Evolutionary conservation across 2,113 vertebrate genomes (phyloP).

Genomic region (Orthonyx spaldingii): DNA sequence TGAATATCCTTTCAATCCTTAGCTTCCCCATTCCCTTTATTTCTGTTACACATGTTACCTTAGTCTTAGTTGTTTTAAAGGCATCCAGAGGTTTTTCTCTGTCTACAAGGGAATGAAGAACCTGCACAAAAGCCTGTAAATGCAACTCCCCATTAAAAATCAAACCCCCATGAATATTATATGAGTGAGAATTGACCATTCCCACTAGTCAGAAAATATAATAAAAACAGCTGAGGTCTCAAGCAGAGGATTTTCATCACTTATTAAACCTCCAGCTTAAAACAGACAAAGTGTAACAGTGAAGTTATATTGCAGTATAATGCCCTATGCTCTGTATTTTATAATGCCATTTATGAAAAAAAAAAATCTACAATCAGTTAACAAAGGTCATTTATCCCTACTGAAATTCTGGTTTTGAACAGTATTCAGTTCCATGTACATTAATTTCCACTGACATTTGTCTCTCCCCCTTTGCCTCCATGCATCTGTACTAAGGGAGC

Average conservation of each 20-base stretch:
- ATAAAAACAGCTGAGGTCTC: conserved; percentile 45
- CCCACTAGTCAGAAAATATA: conserved; percentile 54
- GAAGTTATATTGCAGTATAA: neutral
- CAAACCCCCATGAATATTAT: conserved; percentile 79
- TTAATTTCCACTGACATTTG: conserved; percentile 51
- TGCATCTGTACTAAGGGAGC: conserved; percentile 18
- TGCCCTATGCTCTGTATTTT: neutral
- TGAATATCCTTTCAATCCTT: neutral
- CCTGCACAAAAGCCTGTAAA: neutral
- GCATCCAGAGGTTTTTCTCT: neutral
- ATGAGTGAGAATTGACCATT: conserved; percentile 74
- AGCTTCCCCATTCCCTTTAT: neutral
- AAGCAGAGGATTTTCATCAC: conserved; percentile 16
- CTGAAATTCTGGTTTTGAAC: conserved; percentile 43
- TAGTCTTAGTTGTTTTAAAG: neutral
- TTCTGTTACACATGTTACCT: neutral
- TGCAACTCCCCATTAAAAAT: conserved; percentile 77
- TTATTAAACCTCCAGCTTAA: conserved; percentile 44
- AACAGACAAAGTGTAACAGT: neutral
- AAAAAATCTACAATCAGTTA: conserved; percentile 30
- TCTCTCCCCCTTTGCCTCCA: neutral
- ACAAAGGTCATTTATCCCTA: neutral
- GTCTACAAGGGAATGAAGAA: neutral
- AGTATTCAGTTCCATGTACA: neutral
- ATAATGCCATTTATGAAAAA: neutral